Base-by-base conservation (phyloP, 2,797 vertebrate species). In the Chrysolophus pictus region DNA sequence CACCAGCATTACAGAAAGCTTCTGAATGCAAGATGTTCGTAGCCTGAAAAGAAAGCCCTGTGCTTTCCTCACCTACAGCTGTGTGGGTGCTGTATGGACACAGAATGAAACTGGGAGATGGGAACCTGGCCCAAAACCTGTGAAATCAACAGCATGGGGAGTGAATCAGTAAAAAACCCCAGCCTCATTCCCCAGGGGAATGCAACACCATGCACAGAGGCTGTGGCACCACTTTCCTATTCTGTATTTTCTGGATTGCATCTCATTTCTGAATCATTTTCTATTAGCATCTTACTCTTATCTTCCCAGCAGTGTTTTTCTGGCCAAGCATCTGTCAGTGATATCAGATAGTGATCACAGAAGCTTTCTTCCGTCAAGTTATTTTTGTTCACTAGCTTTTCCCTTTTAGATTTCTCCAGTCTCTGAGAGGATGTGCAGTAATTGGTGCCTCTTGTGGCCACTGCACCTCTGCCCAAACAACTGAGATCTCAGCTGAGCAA, bases 301-400 rank as follows among this genome's bases (percentile, higher is more conserved):
- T 74, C 73, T 89, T 91, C 51, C 76, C 60, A 92, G 83, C n/a
- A 90, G 87, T 33, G 28, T 21, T 78, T 92, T 84, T 72, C 51
- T 69, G 87, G 86, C 79, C 94, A 88, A 73, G 59, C 60, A 84
- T 70, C 83, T 91, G 55, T 78, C 81, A 82, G 91, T 37, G 69
- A 86, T 23, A 60, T 5, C 3, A 84, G 64, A 78, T 65, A 77
- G 58, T 65, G 70, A 59, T 85, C 87, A 87, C 56, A 93, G 88
- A 88, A 93, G 35, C 24, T 78, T 73, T 80, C 42, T 80, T 92
- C 88, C 59, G 51, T 86, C 56, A 84, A 88, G 87, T 82, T 95
- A 93, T 94, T 95, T 96, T 95, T 96, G 87, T 70, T 70, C 95
- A 65, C 63, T 80, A 33, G 72, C 87, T 83, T 92, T 84, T 84